These are phyloP conservation scores for Hapalemur alaotrensis DNA, from an alignment of 2,797 vertebrate species.

Conservation along the genomic window DNA sequence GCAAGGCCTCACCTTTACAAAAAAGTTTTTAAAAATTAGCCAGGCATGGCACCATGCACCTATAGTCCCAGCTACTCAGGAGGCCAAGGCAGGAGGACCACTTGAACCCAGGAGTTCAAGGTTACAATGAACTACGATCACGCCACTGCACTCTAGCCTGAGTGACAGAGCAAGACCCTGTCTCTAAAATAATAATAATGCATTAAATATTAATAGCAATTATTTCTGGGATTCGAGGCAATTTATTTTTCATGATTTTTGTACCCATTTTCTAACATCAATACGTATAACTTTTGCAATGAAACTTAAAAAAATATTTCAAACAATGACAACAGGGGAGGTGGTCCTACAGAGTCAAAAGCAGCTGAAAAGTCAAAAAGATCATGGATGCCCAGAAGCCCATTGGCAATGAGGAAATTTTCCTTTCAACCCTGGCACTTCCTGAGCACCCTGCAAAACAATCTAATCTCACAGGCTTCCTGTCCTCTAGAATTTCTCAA, in stretches of 20 bases:
- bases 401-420: not conserved
- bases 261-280: slow-evolving; percentile 14
- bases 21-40: not conserved
- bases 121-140: not conserved
- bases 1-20: not conserved
- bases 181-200: not conserved
- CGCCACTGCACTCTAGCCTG: not conserved
- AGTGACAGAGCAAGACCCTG: not conserved
- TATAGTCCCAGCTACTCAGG: not conserved
- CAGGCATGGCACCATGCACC: not conserved
- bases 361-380: not conserved
- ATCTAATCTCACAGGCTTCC: slow-evolving; percentile 24
- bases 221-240: slow-evolving; percentile 4
- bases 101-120: not conserved
- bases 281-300: not conserved
- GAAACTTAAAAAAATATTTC: slow-evolving; percentile 22
- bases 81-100: not conserved
- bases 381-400: not conserved
- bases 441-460: not conserved
- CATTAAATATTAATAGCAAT: slow-evolving; percentile 33
- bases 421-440: not conserved
- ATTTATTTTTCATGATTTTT: slow-evolving; percentile 17
- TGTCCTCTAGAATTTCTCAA: slow-evolving; percentile 50
- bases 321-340: not conserved
- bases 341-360: not conserved